Evolutionary conservation across 2,888 invertebrate genomes (phyloP).

Genomic region (Eupithecia inturbata): DNA sequence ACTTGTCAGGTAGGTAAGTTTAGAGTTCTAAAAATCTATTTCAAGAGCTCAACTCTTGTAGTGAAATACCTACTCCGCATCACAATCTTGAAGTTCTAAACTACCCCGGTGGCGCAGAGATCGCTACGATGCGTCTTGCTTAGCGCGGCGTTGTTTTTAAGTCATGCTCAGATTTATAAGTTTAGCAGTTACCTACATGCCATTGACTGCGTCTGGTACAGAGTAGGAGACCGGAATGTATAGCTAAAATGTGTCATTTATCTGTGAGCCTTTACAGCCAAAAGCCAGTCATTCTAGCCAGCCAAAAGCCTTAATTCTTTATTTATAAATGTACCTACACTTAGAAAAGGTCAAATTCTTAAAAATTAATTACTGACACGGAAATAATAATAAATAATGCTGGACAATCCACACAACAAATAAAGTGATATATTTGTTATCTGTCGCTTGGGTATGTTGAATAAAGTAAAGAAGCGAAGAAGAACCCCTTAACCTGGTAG

Average conservation of each 20-base stretch:
- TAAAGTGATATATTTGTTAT: no score
- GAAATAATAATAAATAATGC: no score
- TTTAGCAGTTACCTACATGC: slow-evolving; percentile 46
- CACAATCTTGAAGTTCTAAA: slow-evolving; percentile 24
- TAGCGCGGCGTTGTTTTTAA: slow-evolving; percentile 62
- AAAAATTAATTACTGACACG: no score
- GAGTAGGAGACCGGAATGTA: slow-evolving; percentile 24
- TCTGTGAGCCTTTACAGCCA: background rate
- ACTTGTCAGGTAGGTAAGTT: no score
- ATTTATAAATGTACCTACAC: no score
- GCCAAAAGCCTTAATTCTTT: no score
- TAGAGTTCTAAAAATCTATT: background rate
- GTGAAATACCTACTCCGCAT: slow-evolving; percentile 1
- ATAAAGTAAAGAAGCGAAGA: no score
- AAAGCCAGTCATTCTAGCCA: no score
- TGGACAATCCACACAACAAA: no score
- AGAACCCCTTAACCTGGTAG: no score
- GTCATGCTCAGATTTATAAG: slow-evolving; percentile 63
- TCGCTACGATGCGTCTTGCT: slow-evolving; percentile 66
- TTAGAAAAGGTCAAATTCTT: no score
- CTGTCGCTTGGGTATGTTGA: no score
- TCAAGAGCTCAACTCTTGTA: background rate
- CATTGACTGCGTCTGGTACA: slow-evolving; percentile 57
- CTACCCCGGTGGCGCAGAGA: slow-evolving; percentile 30
- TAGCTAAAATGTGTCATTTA: background rate